phyloP scores from a whole-genome alignment of 2,797 vertebrate species.

The Gambusia yucatana region DNA sequence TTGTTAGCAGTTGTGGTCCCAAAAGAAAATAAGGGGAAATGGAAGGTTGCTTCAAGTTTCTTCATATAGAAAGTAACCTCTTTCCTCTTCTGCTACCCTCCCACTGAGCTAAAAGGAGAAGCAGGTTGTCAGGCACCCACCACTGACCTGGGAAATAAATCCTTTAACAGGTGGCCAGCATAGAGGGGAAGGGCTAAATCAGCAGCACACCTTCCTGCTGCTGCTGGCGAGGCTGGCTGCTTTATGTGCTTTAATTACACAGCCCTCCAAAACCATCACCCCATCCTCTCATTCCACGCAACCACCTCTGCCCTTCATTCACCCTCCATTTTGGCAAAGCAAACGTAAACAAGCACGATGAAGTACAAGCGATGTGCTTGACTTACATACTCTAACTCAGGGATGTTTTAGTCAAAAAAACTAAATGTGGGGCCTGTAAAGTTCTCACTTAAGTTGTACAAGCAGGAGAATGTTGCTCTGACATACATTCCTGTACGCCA shows the following conservation, averaged over 20 bases:
- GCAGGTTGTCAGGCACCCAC: constrained; percentile 64
- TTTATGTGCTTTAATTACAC: constrained; percentile 81
- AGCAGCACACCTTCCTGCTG: constrained; percentile 78
- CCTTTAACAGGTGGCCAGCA: constrained; percentile 79
- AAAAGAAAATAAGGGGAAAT: constrained; percentile 34
- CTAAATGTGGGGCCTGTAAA: constrained; percentile 10
- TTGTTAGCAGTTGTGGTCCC: constrained; percentile 20
- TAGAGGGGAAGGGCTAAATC: constrained; percentile 76
- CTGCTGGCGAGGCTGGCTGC: constrained; percentile 68
- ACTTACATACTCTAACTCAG: constrained; percentile 18
- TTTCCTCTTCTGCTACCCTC: constrained; percentile 25
- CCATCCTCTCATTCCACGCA: constrained; percentile 34
- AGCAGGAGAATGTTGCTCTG: constrained; percentile 16
- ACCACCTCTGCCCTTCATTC: constrained; percentile 68
- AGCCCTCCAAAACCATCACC: constrained; percentile 61
- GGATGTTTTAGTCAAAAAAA: background rate
- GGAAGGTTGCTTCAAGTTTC: constrained; percentile 40
- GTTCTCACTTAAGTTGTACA: constrained; percentile 19
- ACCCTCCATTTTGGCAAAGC: constrained; percentile 62
- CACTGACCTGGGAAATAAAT: constrained; percentile 78
- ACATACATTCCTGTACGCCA: constrained; percentile 29
- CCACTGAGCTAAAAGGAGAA: constrained; percentile 47
- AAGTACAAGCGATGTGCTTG: constrained; percentile 21
- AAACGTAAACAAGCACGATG: constrained; percentile 36
- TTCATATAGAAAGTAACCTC: constrained; percentile 32